Conservation (phyloP, 2,113 vertebrate genomes). For the Neofelis nebulosa region DNA sequence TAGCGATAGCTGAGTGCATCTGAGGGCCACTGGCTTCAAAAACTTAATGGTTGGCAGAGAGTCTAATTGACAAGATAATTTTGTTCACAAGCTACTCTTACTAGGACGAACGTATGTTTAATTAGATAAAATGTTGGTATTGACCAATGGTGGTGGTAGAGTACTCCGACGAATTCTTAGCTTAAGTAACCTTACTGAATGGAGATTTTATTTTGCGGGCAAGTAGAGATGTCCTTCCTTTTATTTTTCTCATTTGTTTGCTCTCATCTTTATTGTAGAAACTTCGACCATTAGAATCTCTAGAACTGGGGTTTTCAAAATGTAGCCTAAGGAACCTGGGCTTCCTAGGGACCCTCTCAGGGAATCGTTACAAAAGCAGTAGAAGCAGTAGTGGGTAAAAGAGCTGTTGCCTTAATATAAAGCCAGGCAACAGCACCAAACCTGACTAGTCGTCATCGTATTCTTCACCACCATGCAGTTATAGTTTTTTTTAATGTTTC, state of each 20-base stretch:
- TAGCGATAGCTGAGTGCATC: background rate
- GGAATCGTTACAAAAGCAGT: background rate
- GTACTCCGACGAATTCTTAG: background rate
- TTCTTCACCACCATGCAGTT: background rate
- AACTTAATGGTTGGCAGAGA: background rate
- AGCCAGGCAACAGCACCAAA: background rate
- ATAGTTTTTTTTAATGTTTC: background rate
- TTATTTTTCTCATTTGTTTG: background rate
- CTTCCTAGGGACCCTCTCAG: background rate
- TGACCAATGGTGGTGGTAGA: background rate
- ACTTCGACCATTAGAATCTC: background rate
- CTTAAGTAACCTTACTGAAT: background rate
- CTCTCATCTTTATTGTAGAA: background rate
- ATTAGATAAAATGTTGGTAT: background rate
- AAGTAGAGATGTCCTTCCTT: background rate
- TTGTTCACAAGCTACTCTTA: background rate
- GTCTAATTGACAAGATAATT: background rate
- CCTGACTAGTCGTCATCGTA: fast-evolving
- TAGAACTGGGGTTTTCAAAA: background rate
- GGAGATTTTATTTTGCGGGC: background rate
- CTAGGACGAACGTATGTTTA: background rate
- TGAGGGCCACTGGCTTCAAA: background rate
- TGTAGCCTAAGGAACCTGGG: background rate
- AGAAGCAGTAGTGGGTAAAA: background rate
- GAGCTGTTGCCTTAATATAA: background rate